phyloP scores from a whole-genome alignment of 2,888 invertebrate species.

The Cantharis lateralis region DNA sequence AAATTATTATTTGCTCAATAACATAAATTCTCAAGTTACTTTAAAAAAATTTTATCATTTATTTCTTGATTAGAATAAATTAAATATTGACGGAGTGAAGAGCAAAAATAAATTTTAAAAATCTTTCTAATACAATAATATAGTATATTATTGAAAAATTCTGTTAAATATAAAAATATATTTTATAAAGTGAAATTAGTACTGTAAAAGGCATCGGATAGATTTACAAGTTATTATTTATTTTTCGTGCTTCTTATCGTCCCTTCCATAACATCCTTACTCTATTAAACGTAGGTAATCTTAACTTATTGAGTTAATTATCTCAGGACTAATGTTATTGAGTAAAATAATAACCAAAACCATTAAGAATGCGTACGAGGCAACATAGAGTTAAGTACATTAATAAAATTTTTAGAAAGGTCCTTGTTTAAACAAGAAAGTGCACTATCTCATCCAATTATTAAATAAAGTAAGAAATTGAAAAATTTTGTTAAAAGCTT shows the following conservation, averaged over 20 bases:
- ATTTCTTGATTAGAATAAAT: too few species aligned
- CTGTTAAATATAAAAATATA: not conserved
- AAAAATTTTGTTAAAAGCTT: conserved; percentile 19
- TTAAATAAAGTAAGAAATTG: conserved; percentile 15
- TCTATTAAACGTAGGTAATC: conserved; percentile 27
- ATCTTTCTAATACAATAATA: too few species aligned
- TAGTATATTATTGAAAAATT: too few species aligned
- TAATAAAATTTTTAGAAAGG: conserved; percentile 7
- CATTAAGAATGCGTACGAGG: conserved; percentile 14
- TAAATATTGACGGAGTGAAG: too few species aligned
- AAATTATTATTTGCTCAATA: too few species aligned
- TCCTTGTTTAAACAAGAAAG: conserved; percentile 4
- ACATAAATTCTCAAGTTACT: too few species aligned
- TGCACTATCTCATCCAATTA: conserved; percentile 14
- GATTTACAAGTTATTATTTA: conserved; percentile 26
- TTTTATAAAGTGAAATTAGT: not conserved
- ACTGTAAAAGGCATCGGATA: too few species aligned
- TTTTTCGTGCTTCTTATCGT: conserved; percentile 31
- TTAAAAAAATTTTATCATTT: too few species aligned
- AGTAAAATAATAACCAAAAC: conserved; percentile 19
- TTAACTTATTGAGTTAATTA: conserved; percentile 32
- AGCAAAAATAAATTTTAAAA: too few species aligned
- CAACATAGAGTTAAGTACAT: conserved; percentile 5
- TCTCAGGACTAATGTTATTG: conserved; percentile 29
- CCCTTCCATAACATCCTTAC: conserved; percentile 21